These are phyloP conservation scores for Elanus axillaris DNA, from an alignment of 2,113 vertebrate species.

Conservation along the genomic window DNA sequence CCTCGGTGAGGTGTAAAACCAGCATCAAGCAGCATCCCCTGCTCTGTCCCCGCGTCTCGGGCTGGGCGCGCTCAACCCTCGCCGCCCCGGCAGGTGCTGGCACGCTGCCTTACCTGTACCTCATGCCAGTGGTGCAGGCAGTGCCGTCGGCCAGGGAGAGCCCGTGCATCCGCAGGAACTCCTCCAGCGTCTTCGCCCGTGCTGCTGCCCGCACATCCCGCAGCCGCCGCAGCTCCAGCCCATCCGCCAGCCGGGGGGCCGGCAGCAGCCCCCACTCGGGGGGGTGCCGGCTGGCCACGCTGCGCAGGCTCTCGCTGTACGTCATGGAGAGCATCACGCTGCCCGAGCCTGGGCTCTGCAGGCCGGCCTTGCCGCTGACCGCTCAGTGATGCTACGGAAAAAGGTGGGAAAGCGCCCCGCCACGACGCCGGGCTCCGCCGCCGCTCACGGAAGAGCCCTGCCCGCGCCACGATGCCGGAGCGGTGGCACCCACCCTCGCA, in stretches of 20 bases:
- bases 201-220: slow-evolving; percentile 87
- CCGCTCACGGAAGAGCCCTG: neutral
- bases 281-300: slow-evolving; percentile 89
- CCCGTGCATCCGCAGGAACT: slow-evolving; percentile 95
- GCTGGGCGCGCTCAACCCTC: neutral
- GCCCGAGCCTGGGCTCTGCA: slow-evolving; percentile 74
- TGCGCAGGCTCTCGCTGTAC: slow-evolving; percentile 94
- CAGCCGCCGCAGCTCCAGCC: slow-evolving; percentile 85
- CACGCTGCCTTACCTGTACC: slow-evolving; percentile 89
- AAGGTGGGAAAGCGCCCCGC: neutral
- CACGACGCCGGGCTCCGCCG: neutral
- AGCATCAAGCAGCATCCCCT: neutral
- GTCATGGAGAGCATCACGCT: slow-evolving; percentile 95
- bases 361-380: slow-evolving; percentile 60
- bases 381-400: neutral
- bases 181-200: slow-evolving; percentile 93
- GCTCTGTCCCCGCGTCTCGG: neutral
- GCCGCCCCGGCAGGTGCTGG: neutral
- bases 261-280: slow-evolving; percentile 90
- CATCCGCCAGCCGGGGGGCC: slow-evolving; percentile 76
- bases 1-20: neutral
- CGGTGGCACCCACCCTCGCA: neutral
- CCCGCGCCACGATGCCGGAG: fast-evolving
- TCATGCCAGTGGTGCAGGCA: slow-evolving; percentile 91
- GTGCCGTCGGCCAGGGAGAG: slow-evolving; percentile 90